Evolutionary conservation across 2,797 vertebrate genomes (phyloP).

Genomic region (Sardinella longiceps): DNA sequence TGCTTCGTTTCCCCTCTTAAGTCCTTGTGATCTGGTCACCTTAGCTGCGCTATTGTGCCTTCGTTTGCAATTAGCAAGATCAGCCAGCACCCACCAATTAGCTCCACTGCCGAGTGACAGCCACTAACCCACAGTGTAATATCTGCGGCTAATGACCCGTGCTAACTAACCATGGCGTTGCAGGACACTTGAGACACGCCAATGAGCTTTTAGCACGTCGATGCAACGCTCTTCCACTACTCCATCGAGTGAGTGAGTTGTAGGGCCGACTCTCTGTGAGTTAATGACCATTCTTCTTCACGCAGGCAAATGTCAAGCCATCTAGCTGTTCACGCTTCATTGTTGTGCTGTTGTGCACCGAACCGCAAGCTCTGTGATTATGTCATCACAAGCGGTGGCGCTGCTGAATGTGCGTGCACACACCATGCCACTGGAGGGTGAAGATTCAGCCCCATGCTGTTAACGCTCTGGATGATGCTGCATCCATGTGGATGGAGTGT

Average conservation of each 20-base stretch:
- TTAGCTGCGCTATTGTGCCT: constrained; percentile 42
- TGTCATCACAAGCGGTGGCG: not conserved
- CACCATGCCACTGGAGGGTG: not conserved
- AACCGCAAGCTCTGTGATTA: constrained; percentile 16
- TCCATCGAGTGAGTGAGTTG: not conserved
- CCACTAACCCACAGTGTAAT: constrained; percentile 39
- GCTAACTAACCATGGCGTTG: not conserved
- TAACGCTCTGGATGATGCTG: not conserved
- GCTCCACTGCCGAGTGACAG: constrained; percentile 31
- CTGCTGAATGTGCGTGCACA: not conserved
- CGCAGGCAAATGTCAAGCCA: constrained; percentile 17
- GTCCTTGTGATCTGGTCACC: constrained; percentile 6
- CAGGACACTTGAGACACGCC: constrained; percentile 40
- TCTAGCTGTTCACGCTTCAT: not conserved
- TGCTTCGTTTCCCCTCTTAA: not conserved
- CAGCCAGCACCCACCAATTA: constrained; percentile 32
- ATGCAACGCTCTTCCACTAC: constrained; percentile 44
- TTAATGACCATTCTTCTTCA: constrained; percentile 21
- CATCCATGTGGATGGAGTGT: not conserved
- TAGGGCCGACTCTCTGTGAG: not conserved
- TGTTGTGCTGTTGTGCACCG: not conserved
- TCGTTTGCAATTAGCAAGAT: constrained; percentile 39
- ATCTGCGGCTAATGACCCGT: not conserved
- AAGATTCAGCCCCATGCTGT: not conserved
- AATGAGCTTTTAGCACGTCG: constrained; percentile 42